Evolutionary conservation across 1,140 invertebrate species (phyloP), one percentile per base, ranked within the genome.

Genomic region (Drosophila tani): DNA sequence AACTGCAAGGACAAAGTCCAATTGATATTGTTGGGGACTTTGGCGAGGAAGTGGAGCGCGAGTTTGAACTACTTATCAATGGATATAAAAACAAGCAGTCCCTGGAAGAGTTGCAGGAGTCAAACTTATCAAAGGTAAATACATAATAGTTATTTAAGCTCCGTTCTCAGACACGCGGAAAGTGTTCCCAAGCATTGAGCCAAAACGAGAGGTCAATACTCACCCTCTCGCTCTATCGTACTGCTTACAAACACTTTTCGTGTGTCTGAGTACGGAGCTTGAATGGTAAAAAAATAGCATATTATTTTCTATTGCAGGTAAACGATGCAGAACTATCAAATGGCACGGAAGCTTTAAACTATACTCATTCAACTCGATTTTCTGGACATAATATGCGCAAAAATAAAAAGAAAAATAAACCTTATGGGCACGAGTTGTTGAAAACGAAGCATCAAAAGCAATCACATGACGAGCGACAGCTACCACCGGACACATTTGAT

Each of bases 61-160:
- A 70, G 14, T 55, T 79, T 88, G 47, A 77, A 9, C 64, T 77
- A 19, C 76, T 93, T 71, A 92, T 93, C 67, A 91, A 92, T 93
- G 97, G 96, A 96, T 60, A 98, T 32, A 77, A 77, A 32, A 77
- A 55, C n/a, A 55, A 77, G 96, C 96, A 98, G 5, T 21, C 46
- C 17, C 9, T 27, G 9, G 49, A 59, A 6, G 43, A 17, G 19
- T 60, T 59, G 19, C 98, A 76, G n/a, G 55, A 38, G 38, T 59
- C 56, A 35, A 67, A 67, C 40, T 35, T 58, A 53, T 53, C 49
- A 15, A 76, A 76, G 62, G 75, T 77, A 59, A 6, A 14, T 27
- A 15, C 12, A 14, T 27, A 15, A n/a, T 3, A 3, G 0, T 5
- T n/a, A 2, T 3, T n/a, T n/a, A n/a, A n/a, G n/a, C n/a, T n/a